Evolutionary conservation across 2,113 vertebrate genomes (phyloP).

Genomic region (Sphyrna mokarran): DNA sequence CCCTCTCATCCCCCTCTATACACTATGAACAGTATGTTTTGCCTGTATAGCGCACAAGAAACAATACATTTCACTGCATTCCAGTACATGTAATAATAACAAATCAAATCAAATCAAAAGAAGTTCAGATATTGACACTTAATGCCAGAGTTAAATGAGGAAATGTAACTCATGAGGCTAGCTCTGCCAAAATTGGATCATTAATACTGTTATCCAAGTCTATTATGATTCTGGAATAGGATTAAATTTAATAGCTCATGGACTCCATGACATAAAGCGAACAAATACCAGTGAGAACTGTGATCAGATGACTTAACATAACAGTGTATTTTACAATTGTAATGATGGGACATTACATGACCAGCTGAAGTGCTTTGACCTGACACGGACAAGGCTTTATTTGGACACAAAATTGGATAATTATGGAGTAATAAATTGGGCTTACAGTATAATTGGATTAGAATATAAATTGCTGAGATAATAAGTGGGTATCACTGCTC

Average conservation of each 20-base stretch:
- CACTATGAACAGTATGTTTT: too few species aligned
- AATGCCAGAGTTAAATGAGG: not conserved
- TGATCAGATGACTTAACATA: not conserved
- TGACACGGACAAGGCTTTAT: not conserved
- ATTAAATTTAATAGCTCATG: not conserved
- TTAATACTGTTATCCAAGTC: not conserved
- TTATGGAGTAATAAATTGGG: conserved; percentile 10
- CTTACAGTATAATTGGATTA: conserved; percentile 18
- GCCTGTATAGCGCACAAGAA: too few species aligned
- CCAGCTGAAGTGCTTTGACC: not conserved
- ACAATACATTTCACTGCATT: too few species aligned
- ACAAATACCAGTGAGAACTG: not conserved
- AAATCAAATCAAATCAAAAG: not conserved
- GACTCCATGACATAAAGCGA: not conserved
- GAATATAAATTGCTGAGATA: conserved; percentile 30
- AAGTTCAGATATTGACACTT: not conserved
- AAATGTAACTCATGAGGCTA: not conserved
- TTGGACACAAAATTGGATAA: conserved; percentile 25
- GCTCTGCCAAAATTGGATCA: not conserved
- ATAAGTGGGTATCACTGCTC: conserved; percentile 1
- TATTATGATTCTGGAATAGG: not conserved
- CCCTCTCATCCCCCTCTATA: too few species aligned
- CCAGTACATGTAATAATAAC: too few species aligned
- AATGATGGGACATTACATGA: not conserved
- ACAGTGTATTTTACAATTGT: not conserved